Evolutionary conservation across 2,888 invertebrate species (phyloP).

Genomic region (Hypomecis punctinalis): DNA sequence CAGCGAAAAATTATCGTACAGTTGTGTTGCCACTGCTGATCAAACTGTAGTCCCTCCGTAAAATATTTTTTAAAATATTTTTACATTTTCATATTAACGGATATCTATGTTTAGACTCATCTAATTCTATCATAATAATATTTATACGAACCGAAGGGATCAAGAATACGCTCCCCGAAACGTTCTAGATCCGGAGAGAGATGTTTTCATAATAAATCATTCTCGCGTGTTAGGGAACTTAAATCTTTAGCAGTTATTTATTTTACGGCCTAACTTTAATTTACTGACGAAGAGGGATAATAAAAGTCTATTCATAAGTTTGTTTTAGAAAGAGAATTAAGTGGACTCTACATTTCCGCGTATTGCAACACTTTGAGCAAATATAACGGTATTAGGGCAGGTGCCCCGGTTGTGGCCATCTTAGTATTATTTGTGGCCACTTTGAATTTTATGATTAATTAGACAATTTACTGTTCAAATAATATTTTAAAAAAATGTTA

Average conservation of each 20-base stretch:
- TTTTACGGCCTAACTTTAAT: constrained; percentile 17
- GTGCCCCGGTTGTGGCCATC: too few relatives aligned
- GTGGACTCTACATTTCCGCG: not conserved
- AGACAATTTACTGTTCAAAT: too few relatives aligned
- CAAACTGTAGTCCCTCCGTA: too few relatives aligned
- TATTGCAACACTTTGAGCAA: not conserved
- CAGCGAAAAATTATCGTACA: too few relatives aligned
- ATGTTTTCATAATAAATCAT: constrained; percentile 51
- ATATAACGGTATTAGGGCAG: too few relatives aligned
- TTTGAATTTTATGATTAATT: too few relatives aligned
- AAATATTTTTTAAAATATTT: too few relatives aligned
- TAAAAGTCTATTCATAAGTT: constrained; percentile 12
- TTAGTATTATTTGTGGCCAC: too few relatives aligned
- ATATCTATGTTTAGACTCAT: constrained; percentile 7
- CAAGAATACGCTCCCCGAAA: constrained; percentile 62
- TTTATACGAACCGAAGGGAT: constrained; percentile 67
- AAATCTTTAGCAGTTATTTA: constrained; percentile 21
- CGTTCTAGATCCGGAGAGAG: constrained; percentile 48
- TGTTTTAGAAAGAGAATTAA: constrained; percentile 5
- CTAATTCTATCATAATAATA: constrained; percentile 50
- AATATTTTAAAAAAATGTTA: too few relatives aligned
- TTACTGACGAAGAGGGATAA: constrained; percentile 15
- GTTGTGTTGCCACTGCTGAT: too few relatives aligned
- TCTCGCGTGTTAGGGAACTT: constrained; percentile 16
- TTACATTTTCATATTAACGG: not conserved